Conservation (phyloP, 2,888 invertebrate species). For the Sinopyrophorus schimmeli region DNA sequence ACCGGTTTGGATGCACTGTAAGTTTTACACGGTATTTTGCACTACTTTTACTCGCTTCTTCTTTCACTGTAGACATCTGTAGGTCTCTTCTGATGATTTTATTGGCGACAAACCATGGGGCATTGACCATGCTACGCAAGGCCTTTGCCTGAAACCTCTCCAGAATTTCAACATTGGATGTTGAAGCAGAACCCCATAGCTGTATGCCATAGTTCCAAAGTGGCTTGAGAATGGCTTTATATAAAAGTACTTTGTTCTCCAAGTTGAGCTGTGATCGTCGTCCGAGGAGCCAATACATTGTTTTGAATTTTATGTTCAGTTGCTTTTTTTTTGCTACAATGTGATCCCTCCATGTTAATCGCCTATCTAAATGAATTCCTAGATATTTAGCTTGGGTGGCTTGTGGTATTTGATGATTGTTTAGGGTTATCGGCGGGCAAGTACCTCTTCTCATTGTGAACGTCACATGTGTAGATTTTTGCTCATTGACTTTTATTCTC, state of each 20-base stretch:
- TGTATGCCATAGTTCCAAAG: slow-evolving; percentile 9
- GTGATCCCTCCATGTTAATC: slow-evolving; percentile 1
- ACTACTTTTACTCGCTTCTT: slow-evolving; percentile 2
- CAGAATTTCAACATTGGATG: slow-evolving; percentile 7
- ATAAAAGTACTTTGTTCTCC: slow-evolving; percentile 10
- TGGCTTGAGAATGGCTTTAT: slow-evolving; percentile 10
- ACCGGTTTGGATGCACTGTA: slow-evolving; percentile 6
- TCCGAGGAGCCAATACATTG: slow-evolving; percentile 9
- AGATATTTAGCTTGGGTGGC: slow-evolving; percentile 3
- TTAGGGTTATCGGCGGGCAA: slow-evolving; percentile 10
- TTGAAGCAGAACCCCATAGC: slow-evolving; percentile 1
- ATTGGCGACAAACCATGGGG: slow-evolving; percentile 8
- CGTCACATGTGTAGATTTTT: slow-evolving; percentile 29
- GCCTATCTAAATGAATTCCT: slow-evolving; percentile 9
- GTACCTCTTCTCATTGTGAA: slow-evolving; percentile 24
- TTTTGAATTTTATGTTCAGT: slow-evolving; percentile 1
- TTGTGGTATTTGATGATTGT: not conserved
- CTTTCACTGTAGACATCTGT: slow-evolving; percentile 8
- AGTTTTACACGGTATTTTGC: slow-evolving; percentile 6
- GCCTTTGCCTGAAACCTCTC: slow-evolving; percentile 5
- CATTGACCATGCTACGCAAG: slow-evolving; percentile 1
- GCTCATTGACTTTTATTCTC: slow-evolving; percentile 28
- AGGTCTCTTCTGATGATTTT: slow-evolving; percentile 6
- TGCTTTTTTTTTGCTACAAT: not conserved
- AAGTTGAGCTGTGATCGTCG: slow-evolving; percentile 4